phyloP scores from a whole-genome alignment of 2,797 vertebrate genomes.

The Leucoraja ocellata region DNA sequence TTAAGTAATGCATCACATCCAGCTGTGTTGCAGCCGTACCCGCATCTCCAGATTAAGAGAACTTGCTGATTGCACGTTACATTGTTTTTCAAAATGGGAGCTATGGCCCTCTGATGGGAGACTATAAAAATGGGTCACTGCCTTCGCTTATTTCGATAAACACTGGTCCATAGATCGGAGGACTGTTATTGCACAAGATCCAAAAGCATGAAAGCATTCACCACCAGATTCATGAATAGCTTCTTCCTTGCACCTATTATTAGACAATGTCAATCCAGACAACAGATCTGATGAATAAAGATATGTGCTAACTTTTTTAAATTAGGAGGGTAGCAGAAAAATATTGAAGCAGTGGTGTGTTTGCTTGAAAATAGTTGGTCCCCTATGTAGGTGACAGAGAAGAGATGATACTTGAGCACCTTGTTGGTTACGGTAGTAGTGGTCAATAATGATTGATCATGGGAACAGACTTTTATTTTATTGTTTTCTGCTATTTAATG shows the following conservation, averaged over 20 bases:
- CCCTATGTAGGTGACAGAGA: neutral
- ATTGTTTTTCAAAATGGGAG: too few relatives aligned
- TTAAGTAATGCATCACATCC: conserved; percentile 29
- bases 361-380: conserved; percentile 13
- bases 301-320: neutral
- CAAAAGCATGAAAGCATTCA: too few relatives aligned
- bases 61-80: neutral
- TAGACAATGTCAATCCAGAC: too few relatives aligned
- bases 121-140: too few relatives aligned
- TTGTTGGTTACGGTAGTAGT: neutral
- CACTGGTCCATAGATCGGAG: too few relatives aligned
- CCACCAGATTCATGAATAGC: too few relatives aligned
- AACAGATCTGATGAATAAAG: neutral
- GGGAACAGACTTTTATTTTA: neutral
- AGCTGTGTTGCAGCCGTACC: neutral
- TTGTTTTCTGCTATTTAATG: neutral
- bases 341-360: neutral
- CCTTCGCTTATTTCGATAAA: too few relatives aligned
- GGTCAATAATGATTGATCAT: neutral
- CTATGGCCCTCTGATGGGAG: too few relatives aligned
- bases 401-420: neutral
- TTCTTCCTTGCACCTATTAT: too few relatives aligned
- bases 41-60: neutral
- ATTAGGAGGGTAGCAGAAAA: neutral
- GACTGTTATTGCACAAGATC: too few relatives aligned